Base-by-base conservation (phyloP, 2,888 invertebrate species). In the Leptopilina myrica region DNA sequence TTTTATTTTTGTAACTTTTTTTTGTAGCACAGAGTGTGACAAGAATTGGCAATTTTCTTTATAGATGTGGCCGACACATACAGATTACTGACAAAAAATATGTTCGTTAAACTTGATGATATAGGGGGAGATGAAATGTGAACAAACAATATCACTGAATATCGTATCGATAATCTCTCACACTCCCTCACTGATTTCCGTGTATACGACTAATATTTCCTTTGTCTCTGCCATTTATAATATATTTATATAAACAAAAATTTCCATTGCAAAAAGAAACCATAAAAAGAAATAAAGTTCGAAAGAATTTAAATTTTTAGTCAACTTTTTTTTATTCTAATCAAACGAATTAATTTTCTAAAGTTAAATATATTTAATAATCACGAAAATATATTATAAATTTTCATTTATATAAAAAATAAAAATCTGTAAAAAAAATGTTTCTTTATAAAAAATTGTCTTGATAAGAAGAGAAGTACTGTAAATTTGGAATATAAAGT, bases 121-220 rank as follows among this genome's bases (percentile, higher is more conserved):
- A 67, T 81, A 80, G 64, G 79, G 82, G 76, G 81, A 84, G 80
- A 86, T 83, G 86, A 87, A 87, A 85, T 81, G 81, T 83, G 79
- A 86, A 83, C 85, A 86, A 87, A 88, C 85, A 9, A 49, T 49
- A 83, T 87, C 86, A 84, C 85, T 3, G 82, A 84, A 82, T 79
- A 76, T 77, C 79, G 66, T 79, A 79, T 78, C 82, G 85, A 84
- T 85, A 86, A 78, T 82, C 40, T 66, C 73, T 33, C 1, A 33
- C 33, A 33, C 33, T 33, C 33, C 5, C 33, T 82, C 83, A 85
- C 84, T 84, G 82, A 86, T 86, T 87, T 86, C 84, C 82, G 83
- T 80, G 79, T 69, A 20, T 20, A 59, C 53, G 73, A n/a, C 43
- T 64, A 62, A 78, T 64, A 33, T 49, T 79, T 76, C 56, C 64